phyloP scores from a whole-genome alignment of 2,888 invertebrate genomes.

The Leucophenga maculata region DNA sequence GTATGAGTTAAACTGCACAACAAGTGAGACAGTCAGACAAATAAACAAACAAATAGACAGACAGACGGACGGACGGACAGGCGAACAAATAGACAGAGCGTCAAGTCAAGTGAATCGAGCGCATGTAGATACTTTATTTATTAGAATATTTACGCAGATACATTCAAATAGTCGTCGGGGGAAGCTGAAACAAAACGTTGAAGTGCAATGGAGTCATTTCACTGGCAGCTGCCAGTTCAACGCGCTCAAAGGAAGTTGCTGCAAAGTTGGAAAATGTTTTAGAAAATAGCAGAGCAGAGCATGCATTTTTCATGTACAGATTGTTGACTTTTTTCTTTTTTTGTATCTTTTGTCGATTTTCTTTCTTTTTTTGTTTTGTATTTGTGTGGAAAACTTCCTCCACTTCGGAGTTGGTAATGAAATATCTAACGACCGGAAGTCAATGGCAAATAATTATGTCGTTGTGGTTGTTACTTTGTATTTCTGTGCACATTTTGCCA shows the following conservation, averaged over 20 bases:
- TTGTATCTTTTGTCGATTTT: neutral
- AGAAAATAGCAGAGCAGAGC: slow-evolving; percentile 4
- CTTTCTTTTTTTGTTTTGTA: neutral
- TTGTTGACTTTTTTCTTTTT: neutral
- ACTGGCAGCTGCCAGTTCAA: neutral
- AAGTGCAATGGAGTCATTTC: neutral
- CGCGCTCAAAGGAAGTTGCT: neutral
- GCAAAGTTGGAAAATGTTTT: neutral
- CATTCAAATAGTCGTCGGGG: neutral
- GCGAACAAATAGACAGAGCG: neutral
- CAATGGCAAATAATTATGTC: slow-evolving; percentile 67
- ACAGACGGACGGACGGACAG: neutral
- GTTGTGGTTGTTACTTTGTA: slow-evolving; percentile 33
- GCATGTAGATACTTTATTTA: slow-evolving; percentile 21
- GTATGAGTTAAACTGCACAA: neutral
- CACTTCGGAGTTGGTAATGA: slow-evolving; percentile 58
- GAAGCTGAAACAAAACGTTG: neutral
- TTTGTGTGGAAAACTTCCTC: slow-evolving; percentile 14
- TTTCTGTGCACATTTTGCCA: slow-evolving; percentile 48
- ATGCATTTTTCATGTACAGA: neutral
- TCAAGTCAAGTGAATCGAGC: neutral
- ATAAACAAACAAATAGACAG: neutral
- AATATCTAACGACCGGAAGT: slow-evolving; percentile 68
- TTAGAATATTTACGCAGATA: slow-evolving; percentile 18
- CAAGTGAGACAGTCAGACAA: slow-evolving; percentile 7